phyloP scores from a whole-genome alignment of 2,797 vertebrate species.

The Malurus leucopterus region DNA sequence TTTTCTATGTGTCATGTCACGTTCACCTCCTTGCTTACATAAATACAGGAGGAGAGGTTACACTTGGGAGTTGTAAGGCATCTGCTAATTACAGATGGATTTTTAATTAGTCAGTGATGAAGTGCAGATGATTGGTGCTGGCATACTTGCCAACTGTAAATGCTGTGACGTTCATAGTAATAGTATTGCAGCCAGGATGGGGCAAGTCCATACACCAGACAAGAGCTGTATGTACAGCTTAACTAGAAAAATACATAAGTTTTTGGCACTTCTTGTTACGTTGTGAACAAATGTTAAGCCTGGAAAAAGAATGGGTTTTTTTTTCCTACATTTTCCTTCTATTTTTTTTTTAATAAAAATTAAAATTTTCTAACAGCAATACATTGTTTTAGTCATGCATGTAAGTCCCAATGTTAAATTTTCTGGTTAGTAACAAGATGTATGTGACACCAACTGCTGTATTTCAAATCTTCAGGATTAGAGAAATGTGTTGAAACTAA shows the following conservation, averaged over 20 bases:
- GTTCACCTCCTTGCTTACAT: background rate
- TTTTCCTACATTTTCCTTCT: background rate
- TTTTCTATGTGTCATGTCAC: background rate
- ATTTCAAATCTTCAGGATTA: background rate
- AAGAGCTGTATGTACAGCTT: background rate
- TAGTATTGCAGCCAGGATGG: background rate
- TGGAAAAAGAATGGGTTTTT: background rate
- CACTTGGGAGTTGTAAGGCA: background rate
- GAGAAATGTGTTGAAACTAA: background rate
- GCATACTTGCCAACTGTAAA: background rate
- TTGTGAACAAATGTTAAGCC: background rate
- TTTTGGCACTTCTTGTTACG: background rate
- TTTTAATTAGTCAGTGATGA: background rate
- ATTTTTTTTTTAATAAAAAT: background rate
- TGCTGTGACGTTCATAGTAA: background rate
- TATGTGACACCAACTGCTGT: background rate
- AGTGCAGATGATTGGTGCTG: background rate
- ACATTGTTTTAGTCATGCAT: background rate
- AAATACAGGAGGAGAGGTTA: background rate
- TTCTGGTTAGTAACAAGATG: background rate
- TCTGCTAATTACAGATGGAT: conserved; percentile 29
- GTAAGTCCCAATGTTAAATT: background rate
- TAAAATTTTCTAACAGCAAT: background rate
- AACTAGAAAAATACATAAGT: background rate
- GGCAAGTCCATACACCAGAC: background rate